Base-by-base conservation (phyloP, 1,140 invertebrate species). In the Heliconius nattereri region DNA sequence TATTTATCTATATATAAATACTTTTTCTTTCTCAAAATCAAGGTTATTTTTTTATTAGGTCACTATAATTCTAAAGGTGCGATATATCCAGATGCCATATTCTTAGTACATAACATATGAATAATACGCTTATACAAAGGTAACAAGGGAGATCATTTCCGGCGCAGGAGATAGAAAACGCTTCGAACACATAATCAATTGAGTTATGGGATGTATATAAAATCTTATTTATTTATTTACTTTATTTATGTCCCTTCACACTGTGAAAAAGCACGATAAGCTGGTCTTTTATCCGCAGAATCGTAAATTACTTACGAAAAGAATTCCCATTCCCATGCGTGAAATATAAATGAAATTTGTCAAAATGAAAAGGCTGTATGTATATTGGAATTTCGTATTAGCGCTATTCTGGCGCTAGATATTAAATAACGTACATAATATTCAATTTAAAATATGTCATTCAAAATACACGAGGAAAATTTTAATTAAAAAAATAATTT, bases 81-180 rank as follows among this genome's bases (percentile, higher is more conserved):
- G 32, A 35, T 1, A 35, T 35, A 35, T 35, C 32, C 60, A 66
- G 54, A 57, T 1, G 54, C 29, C 1, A 32, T 49, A 29, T 29
- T 57, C 57, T 75, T 26, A 16, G 54, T 75, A 40, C 19, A 54
- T 57, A 57, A 57, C n/a, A 23, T 60, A 75, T 66, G 32, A 75
- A 75, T 40, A 60, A 66, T 3, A 75, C 37, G 11, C 60, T 75
- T 26, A 75, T 66, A 75, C 73, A 37, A n/a, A 26, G 49, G 49
- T 29, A 52, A 52, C n/a, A 52, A 54, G 40, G 35, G 9, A 71
- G 20, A 23, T 72, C 76, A 78, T 72, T 78, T 78, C 76, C 76
- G 66, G 29, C 29, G 8, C 7, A 72, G 76, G 76, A 78, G 72
- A 78, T 78, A 54, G 76, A 78, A 78, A 72, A 78, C 45, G 52